These are phyloP conservation scores for Physella acuta DNA, from an alignment of 1,140 invertebrate species.

Conservation along the genomic window DNA sequence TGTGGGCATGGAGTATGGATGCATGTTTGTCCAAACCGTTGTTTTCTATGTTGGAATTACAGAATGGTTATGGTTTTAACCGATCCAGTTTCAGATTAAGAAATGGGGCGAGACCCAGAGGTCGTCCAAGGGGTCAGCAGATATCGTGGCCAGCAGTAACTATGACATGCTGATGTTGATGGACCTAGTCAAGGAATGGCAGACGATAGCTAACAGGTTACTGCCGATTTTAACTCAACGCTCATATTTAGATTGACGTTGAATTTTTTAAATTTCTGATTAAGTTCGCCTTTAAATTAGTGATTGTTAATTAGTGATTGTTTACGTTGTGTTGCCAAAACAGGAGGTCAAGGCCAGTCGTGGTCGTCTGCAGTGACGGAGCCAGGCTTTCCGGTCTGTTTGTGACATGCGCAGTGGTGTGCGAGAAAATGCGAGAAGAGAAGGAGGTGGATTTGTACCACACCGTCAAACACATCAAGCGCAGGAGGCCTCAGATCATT, in stretches of 20 bases:
- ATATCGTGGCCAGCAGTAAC: neutral
- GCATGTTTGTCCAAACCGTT: too few species aligned
- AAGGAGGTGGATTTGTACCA: slow-evolving; percentile 51
- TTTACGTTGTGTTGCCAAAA: too few species aligned
- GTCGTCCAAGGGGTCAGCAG: slow-evolving; percentile 26
- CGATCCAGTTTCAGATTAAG: slow-evolving; percentile 50
- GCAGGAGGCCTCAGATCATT: slow-evolving; percentile 43
- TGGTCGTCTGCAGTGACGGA: slow-evolving; percentile 52
- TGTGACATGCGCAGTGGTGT: slow-evolving; percentile 38
- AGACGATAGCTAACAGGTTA: slow-evolving; percentile 32
- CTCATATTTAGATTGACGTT: too few species aligned
- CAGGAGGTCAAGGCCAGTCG: slow-evolving; percentile 37
- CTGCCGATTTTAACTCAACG: too few species aligned
- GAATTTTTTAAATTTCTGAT: too few species aligned
- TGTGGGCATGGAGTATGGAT: too few species aligned
- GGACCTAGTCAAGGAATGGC: slow-evolving; percentile 46
- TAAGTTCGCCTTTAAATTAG: too few species aligned
- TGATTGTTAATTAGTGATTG: too few species aligned
- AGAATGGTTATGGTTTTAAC: too few species aligned
- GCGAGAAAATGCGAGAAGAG: slow-evolving; percentile 45
- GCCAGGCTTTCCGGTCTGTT: slow-evolving; percentile 52
- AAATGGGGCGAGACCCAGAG: slow-evolving; percentile 47
- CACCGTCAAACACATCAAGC: slow-evolving; percentile 52
- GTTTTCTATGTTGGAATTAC: too few species aligned
- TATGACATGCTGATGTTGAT: slow-evolving; percentile 35